phyloP scores from a whole-genome alignment of 92 coral and sea anemone species.

The Chrysogorgia sp. region DNA sequence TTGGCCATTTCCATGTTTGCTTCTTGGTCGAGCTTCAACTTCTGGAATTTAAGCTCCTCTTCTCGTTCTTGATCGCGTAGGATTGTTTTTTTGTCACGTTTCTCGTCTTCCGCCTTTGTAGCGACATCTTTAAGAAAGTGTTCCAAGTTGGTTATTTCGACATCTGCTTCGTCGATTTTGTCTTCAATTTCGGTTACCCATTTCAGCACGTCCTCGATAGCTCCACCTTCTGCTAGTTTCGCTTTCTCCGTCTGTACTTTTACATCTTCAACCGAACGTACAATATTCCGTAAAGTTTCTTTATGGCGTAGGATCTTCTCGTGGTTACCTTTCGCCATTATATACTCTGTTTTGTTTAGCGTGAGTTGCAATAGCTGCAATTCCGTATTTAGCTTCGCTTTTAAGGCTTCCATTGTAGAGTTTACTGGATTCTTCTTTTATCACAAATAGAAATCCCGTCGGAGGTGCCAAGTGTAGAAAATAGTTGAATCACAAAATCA shows the following conservation, averaged over 20 bases:
- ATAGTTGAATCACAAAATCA: background rate
- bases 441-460: constrained; percentile 23
- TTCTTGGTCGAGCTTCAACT: constrained; percentile 29
- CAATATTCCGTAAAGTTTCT: constrained; percentile 39
- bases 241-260: constrained; percentile 43
- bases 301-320: constrained; percentile 43
- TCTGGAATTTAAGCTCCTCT: constrained; percentile 46
- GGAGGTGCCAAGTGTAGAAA: constrained; percentile 60
- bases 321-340: constrained; percentile 40
- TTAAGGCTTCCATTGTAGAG: constrained; percentile 14
- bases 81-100: constrained; percentile 38
- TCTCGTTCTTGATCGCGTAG: constrained; percentile 40
- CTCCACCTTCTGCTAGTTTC: constrained; percentile 39
- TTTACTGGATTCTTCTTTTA: constrained; percentile 1
- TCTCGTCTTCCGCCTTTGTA: constrained; percentile 32
- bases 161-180: constrained; percentile 43
- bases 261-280: constrained; percentile 8
- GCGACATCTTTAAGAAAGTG: constrained; percentile 34
- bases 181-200: constrained; percentile 52
- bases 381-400: constrained; percentile 40
- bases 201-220: constrained; percentile 31
- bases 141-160: constrained; percentile 15
- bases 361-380: constrained; percentile 28
- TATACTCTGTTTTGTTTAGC: constrained; percentile 6
- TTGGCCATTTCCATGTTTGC: background rate